phyloP scores from a whole-genome alignment of 1,140 invertebrate species.

The Panonychus citri region DNA sequence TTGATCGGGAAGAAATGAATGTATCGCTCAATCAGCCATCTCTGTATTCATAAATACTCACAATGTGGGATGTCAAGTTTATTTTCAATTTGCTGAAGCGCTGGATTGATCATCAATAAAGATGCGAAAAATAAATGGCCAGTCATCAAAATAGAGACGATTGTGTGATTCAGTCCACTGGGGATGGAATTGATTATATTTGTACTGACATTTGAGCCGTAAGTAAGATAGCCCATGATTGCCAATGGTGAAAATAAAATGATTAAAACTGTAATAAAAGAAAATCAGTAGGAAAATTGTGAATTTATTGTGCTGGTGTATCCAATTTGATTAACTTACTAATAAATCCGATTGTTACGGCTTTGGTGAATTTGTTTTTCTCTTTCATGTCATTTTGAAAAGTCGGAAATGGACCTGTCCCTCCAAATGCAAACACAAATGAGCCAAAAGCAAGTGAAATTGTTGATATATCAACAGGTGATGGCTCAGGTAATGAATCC shows the following conservation, averaged over 20 bases:
- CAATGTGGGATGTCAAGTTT: constrained; percentile 35
- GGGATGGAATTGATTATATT: constrained; percentile 31
- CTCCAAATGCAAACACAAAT: constrained; percentile 40
- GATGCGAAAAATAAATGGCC: constrained; percentile 37
- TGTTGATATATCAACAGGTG: constrained; percentile 17
- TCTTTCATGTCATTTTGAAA: constrained; percentile 43
- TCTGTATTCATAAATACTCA: constrained; percentile 22
- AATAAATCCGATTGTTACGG: constrained; percentile 28
- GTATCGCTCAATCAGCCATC: too few species aligned
- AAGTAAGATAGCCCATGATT: constrained; percentile 32
- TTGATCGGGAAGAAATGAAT: too few species aligned
- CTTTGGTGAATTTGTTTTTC: constrained; percentile 29
- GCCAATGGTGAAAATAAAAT: constrained; percentile 33
- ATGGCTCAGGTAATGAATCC: not conserved
- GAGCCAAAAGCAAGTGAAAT: constrained; percentile 39
- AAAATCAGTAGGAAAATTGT: not conserved
- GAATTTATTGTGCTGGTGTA: too few species aligned
- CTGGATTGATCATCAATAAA: constrained; percentile 38
- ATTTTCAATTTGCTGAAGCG: constrained; percentile 42
- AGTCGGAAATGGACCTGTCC: constrained; percentile 39
- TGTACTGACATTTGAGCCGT: constrained; percentile 28
- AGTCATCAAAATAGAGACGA: constrained; percentile 34
- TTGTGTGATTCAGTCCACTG: constrained; percentile 24
- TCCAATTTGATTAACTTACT: constrained; percentile 20
- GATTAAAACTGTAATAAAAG: constrained; percentile 27